phyloP scores from a whole-genome alignment of 2,797 vertebrate species.

The Podarcis siculus region DNA sequence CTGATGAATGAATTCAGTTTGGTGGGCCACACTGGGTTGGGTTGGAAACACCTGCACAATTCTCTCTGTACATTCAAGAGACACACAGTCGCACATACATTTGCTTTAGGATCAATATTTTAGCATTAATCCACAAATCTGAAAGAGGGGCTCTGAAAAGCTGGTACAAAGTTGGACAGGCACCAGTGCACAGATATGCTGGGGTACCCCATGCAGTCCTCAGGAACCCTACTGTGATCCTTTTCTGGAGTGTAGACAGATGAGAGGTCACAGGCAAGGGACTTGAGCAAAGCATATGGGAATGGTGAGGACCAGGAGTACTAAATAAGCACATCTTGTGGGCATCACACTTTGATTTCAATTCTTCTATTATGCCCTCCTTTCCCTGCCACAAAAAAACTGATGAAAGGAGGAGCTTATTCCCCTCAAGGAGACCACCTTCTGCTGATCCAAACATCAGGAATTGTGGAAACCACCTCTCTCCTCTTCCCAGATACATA shows the following conservation, averaged over 20 bases:
- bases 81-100: neutral
- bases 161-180: neutral
- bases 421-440: neutral
- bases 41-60: neutral
- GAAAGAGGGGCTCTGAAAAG: neutral
- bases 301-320: neutral
- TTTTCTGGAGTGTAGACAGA: neutral
- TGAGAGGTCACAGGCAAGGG: neutral
- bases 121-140: neutral
- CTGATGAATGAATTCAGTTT: neutral
- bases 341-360: neutral
- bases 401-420: neutral
- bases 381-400: neutral
- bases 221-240: neutral
- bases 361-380: neutral
- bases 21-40: neutral
- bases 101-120: neutral
- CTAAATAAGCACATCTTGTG: neutral
- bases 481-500: neutral
- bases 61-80: neutral
- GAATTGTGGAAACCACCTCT: neutral
- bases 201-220: neutral
- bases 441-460: neutral
- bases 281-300: neutral
- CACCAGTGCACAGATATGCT: neutral